phyloP scores from a whole-genome alignment of 1,140 invertebrate species.

The Ceratosolen fusciceps region DNA sequence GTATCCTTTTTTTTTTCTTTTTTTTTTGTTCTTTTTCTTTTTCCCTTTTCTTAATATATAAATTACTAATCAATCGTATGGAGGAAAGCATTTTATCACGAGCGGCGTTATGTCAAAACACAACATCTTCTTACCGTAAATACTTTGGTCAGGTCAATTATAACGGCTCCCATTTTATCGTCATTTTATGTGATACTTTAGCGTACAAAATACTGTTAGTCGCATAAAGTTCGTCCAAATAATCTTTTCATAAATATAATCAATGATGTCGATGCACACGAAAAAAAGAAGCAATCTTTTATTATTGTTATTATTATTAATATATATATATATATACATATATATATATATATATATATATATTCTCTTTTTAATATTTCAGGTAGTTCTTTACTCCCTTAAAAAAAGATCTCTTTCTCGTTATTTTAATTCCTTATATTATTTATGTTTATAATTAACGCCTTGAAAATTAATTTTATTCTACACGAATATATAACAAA shows the following conservation, averaged over 20 bases:
- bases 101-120: background rate
- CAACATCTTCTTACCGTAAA: background rate
- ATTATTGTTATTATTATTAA: too few relatives aligned
- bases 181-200: conserved; percentile 69
- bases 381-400: background rate
- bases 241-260: conserved; percentile 45
- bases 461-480: conserved; percentile 15
- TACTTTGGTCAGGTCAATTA: conserved; percentile 23
- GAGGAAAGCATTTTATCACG: background rate
- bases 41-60: too few relatives aligned
- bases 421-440: conserved; percentile 22
- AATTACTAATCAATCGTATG: background rate
- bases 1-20: background rate
- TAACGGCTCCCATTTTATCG: conserved; percentile 61
- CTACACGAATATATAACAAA: conserved; percentile 24
- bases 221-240: conserved; percentile 58
- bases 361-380: conserved; percentile 28
- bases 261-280: conserved; percentile 36
- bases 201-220: conserved; percentile 69
- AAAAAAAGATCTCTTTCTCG: conserved; percentile 27
- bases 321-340: too few relatives aligned
- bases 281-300: conserved; percentile 16
- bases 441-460: background rate
- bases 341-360: too few relatives aligned
- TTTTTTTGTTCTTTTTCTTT: background rate